Evolutionary conservation across 1,140 invertebrate species (phyloP).

Genomic region (Galendromus occidentalis): DNA sequence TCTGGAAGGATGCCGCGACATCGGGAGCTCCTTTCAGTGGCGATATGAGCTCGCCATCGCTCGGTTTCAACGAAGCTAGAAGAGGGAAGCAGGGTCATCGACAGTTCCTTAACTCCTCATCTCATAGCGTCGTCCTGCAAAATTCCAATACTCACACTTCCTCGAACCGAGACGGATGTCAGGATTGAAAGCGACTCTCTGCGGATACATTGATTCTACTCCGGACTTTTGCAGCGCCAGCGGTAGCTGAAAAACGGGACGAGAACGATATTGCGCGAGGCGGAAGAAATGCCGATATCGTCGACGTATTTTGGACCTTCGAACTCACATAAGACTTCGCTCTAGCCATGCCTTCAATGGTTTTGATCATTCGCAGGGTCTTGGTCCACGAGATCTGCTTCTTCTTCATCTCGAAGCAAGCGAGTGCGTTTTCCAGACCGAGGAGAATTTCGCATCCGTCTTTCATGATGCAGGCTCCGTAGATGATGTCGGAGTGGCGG

Average conservation of each 20-base stretch:
- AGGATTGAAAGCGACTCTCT: not conserved
- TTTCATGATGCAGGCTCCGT: not conserved
- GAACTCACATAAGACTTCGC: not conserved
- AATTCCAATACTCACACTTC: no score
- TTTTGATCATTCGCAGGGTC: not conserved
- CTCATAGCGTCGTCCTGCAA: no score
- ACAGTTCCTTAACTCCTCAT: no score
- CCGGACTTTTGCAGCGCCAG: not conserved
- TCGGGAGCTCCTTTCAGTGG: no score
- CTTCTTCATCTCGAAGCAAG: not conserved
- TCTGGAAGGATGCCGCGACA: no score
- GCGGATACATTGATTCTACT: not conserved
- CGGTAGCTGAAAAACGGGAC: not conserved
- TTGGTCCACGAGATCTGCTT: not conserved
- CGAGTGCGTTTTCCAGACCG: not conserved
- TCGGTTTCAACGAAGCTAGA: no score
- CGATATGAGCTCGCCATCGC: no score
- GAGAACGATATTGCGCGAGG: not conserved
- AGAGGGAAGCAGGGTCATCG: no score
- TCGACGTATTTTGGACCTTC: not conserved
- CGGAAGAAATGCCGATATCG: not conserved
- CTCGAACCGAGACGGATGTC: not conserved
- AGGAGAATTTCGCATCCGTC: not conserved
- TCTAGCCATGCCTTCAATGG: not conserved
- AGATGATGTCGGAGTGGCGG: not conserved